phyloP scores from a whole-genome alignment of 2,888 invertebrate species.

The Diabrotica balteata region DNA sequence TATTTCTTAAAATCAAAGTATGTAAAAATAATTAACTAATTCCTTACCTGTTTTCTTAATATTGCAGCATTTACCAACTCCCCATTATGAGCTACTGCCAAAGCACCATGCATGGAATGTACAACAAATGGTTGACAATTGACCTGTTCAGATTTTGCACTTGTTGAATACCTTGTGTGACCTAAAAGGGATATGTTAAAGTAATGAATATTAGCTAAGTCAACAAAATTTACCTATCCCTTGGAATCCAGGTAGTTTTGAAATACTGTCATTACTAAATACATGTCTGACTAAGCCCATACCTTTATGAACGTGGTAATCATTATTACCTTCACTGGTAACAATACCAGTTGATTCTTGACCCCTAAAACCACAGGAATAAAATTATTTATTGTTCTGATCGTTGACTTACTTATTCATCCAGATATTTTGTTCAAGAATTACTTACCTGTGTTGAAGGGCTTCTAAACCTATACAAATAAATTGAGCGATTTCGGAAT shows the following conservation, averaged over 20 bases:
- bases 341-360: slow-evolving; percentile 98
- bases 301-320: slow-evolving; percentile 86
- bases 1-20: too few relatives aligned
- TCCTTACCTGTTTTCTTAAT: slow-evolving; percentile 80
- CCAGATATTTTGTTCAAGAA: neutral
- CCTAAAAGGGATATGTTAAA: slow-evolving; percentile 53
- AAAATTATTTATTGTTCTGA: too few relatives aligned
- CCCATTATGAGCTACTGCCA: slow-evolving; percentile 97
- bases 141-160: slow-evolving; percentile 88
- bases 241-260: slow-evolving; percentile 83
- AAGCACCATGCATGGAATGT: slow-evolving; percentile 92
- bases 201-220: neutral
- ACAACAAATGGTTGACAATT: slow-evolving; percentile 99
- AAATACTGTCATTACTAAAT: slow-evolving; percentile 87
- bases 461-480: slow-evolving; percentile 91
- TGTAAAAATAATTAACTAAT: neutral
- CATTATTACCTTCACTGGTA: slow-evolving; percentile 84
- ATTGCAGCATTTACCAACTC: slow-evolving; percentile 93
- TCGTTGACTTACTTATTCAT: too few relatives aligned
- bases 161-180: slow-evolving; percentile 95
- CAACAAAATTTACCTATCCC: slow-evolving; percentile 71
- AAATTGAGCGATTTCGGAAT: slow-evolving; percentile 83
- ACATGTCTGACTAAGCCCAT: slow-evolving; percentile 96
- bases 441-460: slow-evolving; percentile 81
- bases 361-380: slow-evolving; percentile 69